phyloP scores from a whole-genome alignment of 2,113 vertebrate genomes.

The Pluvianellus socialis region DNA sequence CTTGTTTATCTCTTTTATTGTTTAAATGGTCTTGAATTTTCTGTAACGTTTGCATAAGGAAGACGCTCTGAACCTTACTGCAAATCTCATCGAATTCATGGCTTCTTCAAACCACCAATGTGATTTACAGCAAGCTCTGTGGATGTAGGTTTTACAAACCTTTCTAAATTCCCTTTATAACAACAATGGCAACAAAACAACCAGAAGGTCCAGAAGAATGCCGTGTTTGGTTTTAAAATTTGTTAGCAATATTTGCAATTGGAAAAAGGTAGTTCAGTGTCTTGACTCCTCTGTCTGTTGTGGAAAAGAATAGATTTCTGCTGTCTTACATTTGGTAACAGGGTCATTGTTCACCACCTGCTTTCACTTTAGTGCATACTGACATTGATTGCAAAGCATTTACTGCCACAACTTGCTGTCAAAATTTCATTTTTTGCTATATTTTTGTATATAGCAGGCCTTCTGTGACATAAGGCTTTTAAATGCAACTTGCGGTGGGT shows the following conservation, averaged over 20 bases:
- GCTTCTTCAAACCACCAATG: background rate
- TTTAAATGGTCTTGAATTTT: slow-evolving; percentile 10
- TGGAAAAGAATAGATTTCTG: slow-evolving; percentile 19
- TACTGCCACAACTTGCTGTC: slow-evolving; percentile 38
- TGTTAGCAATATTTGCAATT: background rate
- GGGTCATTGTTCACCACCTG: slow-evolving; percentile 51
- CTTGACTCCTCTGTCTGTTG: background rate
- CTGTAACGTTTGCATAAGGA: background rate
- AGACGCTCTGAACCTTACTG: background rate
- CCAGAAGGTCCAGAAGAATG: background rate
- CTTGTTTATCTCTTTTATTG: background rate
- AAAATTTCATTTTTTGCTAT: background rate
- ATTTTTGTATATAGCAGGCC: background rate
- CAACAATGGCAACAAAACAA: background rate
- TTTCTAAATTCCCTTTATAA: background rate
- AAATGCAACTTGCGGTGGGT: slow-evolving; percentile 14
- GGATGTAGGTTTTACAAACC: background rate
- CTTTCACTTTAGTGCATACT: background rate
- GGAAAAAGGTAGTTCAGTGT: background rate
- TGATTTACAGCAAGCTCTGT: background rate
- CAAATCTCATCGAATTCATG: background rate
- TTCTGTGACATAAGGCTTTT: slow-evolving; percentile 41
- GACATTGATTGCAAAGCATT: slow-evolving; percentile 48
- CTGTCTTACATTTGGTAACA: background rate
- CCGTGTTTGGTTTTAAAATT: background rate